Percentiles rank a stretch among this genome's conserved stretches.
Conservation (phyloP, 2,888 invertebrate genomes). For the Laothoe populi region DNA sequence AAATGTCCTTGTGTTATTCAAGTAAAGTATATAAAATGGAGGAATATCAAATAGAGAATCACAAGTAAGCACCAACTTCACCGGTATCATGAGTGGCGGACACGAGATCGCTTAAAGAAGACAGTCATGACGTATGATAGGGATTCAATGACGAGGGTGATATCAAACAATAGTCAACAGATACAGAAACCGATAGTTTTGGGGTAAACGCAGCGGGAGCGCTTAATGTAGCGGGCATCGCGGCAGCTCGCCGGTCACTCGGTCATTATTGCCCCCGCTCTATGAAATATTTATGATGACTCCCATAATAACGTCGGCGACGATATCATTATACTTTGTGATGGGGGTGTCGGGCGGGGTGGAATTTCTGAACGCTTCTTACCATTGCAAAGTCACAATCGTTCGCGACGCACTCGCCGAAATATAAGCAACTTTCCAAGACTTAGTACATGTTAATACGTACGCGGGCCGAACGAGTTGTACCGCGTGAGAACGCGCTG, state of each 20-base stretch:
- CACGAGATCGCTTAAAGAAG: slow-evolving; percentile 24
- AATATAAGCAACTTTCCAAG: slow-evolving; percentile 50
- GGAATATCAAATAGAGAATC: slow-evolving; percentile 8
- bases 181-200: slow-evolving; percentile 22
- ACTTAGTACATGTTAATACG: slow-evolving; percentile 60
- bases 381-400: slow-evolving; percentile 82
- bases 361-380: slow-evolving; percentile 84
- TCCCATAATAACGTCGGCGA: slow-evolving; percentile 82
- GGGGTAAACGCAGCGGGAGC: slow-evolving; percentile 27
- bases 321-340: slow-evolving; percentile 86
- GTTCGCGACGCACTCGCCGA: slow-evolving; percentile 59
- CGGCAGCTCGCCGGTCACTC: slow-evolving; percentile 70
- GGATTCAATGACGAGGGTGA: slow-evolving; percentile 24
- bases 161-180: slow-evolving; percentile 28
- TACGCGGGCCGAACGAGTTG: slow-evolving; percentile 32
- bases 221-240: slow-evolving; percentile 33
- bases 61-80: background rate
- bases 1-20: background rate
- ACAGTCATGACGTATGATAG: slow-evolving; percentile 19
- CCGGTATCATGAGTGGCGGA: slow-evolving; percentile 17
- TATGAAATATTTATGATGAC: slow-evolving; percentile 85
- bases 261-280: slow-evolving; percentile 82
- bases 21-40: background rate
- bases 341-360: slow-evolving; percentile 83
- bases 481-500: slow-evolving; percentile 23